Base-by-base conservation (phyloP, 1,140 invertebrate species). In the Drosophila sucinea region DNA sequence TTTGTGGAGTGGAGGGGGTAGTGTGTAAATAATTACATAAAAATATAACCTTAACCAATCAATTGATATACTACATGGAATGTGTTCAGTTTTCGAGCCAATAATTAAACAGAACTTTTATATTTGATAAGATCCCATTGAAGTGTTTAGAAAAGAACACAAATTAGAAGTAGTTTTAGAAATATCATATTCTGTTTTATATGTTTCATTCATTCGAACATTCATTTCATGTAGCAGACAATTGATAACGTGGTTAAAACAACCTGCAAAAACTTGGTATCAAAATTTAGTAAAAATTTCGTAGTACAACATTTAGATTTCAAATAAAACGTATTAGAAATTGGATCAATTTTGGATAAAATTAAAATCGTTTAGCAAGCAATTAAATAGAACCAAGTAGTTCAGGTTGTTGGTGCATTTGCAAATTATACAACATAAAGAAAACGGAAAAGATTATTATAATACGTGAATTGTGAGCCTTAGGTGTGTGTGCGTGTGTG, bases 381-480 rank as follows among this genome's bases (percentile, higher is more conserved):
- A 71, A 68, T 61, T 58, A 68, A 70, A 57, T 67, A 81, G 60
- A 86, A 82, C 72, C 82, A 86, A 85, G 78, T 79, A 81, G 65
- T 72, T 82, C 25, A 81, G 62, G 68, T 76, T 81, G 82, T 78
- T 71, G 69, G 51, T 69, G 29, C 54, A 65, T 75, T 70, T 60
- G 25, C 23, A 40, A 63, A 60, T 69, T 68, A 79, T 87, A 79
- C 79, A 73, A 65, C 47, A 76, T 10, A 67, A 68, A 58, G 23
- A 65, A 38, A 81, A 81, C 44, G 11, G n/a, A 63, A 65, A 62
- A 25, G 58, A 30, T 40, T 62, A 61, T 77, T 65, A 17, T 17
- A 8, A 57, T 62, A 81, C 60, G 81, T 62, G 35, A 63, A 73
- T 35, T 55, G 51, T 75, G 62, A 61, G 6, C 68, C 58, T 68